Conservation (phyloP, 2,797 vertebrate species). For the Kryptolebias ocellatus region DNA sequence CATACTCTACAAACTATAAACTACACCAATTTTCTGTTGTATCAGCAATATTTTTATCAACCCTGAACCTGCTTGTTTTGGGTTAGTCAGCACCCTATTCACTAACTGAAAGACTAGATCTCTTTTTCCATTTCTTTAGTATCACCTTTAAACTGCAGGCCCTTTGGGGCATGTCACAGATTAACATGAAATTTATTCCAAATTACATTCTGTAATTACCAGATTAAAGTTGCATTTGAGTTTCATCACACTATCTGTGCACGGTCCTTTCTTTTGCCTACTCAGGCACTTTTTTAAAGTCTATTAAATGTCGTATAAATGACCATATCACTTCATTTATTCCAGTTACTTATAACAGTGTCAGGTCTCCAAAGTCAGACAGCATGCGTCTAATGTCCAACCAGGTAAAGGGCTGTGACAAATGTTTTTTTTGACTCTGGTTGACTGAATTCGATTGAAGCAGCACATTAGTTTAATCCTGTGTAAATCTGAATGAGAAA, state of each 20-base stretch:
- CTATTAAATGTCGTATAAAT: neutral
- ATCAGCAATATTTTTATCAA: too few species aligned
- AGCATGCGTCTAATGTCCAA: neutral
- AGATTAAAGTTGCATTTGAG: constrained; percentile 5
- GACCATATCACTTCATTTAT: neutral
- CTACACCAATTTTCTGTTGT: too few species aligned
- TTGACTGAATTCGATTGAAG: neutral
- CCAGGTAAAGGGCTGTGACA: neutral
- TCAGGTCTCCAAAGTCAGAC: neutral
- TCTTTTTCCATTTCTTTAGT: neutral
- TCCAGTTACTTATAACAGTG: neutral
- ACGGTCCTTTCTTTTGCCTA: neutral
- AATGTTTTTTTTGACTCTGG: neutral
- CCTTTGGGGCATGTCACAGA: neutral
- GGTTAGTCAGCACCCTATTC: neutral
- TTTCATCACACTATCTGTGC: neutral
- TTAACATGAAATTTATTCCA: constrained; percentile 7
- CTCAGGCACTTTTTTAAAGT: neutral
- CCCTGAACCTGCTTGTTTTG: neutral
- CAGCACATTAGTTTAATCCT: neutral
- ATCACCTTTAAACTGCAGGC: neutral
- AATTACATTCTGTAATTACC: constrained; percentile 22
- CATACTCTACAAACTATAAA: too few species aligned
- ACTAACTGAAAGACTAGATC: constrained; percentile 11
- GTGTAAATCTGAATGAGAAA: neutral